Evolutionary conservation across 2,113 vertebrate species (phyloP).

Genomic region (Hystrix brachyura): DNA sequence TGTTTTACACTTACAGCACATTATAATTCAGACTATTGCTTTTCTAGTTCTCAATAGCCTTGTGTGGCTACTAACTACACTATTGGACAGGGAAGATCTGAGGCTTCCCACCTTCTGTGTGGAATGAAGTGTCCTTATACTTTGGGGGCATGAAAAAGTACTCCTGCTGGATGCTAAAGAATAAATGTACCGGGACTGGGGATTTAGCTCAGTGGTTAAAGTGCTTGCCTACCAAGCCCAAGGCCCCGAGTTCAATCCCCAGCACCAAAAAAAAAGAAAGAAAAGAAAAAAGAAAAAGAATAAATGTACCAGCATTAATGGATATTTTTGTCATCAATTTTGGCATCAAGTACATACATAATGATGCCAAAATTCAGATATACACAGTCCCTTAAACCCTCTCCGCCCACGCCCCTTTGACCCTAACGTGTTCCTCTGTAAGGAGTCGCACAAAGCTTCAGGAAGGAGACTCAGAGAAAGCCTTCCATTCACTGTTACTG

Average conservation of each 20-base stretch:
- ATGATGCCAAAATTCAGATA: neutral
- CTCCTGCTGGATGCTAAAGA: neutral
- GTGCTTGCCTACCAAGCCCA: too few relatives aligned
- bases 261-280: too few relatives aligned
- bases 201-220: too few relatives aligned
- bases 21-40: neutral
- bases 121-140: neutral
- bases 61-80: neutral
- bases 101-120: neutral
- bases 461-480: neutral
- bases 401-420: accelerated
- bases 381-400: neutral
- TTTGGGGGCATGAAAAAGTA: neutral
- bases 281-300: neutral
- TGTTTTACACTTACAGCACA: neutral
- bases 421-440: neutral
- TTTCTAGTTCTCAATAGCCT: neutral
- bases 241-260: too few relatives aligned
- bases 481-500: neutral
- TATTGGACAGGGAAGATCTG: neutral
- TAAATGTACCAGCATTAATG: neutral
- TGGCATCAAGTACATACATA: neutral
- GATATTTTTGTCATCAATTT: neutral
- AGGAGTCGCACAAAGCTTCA: neutral
- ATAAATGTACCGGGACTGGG: neutral